A percentile compares a stretch with the other conserved stretches of the same genome.
These are phyloP conservation scores for Lynx canadensis DNA, from an alignment of 2,113 vertebrate genomes.

Conservation along the genomic window DNA sequence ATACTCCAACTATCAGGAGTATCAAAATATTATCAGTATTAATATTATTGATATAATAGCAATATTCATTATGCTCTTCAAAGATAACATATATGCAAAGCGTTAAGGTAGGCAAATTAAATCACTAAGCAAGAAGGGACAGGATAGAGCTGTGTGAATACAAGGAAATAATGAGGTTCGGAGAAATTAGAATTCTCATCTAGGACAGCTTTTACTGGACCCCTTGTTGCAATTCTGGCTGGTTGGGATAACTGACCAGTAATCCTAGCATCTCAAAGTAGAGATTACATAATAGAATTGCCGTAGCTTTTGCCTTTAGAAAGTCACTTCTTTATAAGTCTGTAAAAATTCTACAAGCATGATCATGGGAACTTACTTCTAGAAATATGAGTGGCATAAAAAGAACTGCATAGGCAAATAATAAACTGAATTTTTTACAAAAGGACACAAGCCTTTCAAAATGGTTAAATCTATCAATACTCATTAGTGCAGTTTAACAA, in stretches of 20 bases:
- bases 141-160: not conserved
- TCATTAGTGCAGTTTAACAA: not conserved
- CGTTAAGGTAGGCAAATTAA: not conserved
- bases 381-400: not conserved
- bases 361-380: not conserved
- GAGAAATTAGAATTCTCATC: not conserved
- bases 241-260: not conserved
- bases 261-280: not conserved
- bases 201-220: not conserved
- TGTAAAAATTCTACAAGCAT: not conserved
- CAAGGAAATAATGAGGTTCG: not conserved
- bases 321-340: not conserved
- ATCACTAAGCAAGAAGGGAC: not conserved
- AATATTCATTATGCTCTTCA: not conserved
- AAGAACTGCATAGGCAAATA: not conserved
- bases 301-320: not conserved
- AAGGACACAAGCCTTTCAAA: not conserved
- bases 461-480: not conserved
- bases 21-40: not conserved
- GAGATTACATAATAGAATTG: not conserved
- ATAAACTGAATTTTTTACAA: not conserved
- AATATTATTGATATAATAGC: not conserved
- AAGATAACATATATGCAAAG: not conserved
- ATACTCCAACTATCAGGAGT: not conserved
- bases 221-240: not conserved